Evolutionary conservation across 2,113 vertebrate genomes (phyloP).

Genomic region (Cinclus mexicanus): DNA sequence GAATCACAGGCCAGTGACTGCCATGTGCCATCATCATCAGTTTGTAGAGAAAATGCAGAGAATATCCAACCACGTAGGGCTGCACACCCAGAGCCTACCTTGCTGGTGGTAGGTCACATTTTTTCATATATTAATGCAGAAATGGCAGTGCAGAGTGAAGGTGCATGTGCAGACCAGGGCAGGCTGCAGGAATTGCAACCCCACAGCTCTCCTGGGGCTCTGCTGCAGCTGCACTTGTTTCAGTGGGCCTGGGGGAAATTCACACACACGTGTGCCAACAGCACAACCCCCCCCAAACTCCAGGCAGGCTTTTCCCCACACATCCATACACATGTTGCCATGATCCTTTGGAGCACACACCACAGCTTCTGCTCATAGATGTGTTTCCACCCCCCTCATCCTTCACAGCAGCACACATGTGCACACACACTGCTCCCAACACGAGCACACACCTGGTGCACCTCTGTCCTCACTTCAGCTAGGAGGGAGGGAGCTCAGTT

Average conservation of each 20-base stretch:
- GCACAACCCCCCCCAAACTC: neutral
- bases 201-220: neutral
- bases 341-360: neutral
- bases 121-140: neutral
- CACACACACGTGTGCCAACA: neutral
- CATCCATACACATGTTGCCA: neutral
- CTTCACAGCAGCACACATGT: neutral
- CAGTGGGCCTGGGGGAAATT: neutral
- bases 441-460: neutral
- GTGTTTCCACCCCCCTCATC: neutral
- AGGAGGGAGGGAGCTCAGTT: neutral
- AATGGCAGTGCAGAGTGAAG: neutral
- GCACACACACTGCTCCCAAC: neutral
- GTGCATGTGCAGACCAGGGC: neutral
- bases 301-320: neutral
- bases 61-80: rapidly evolving
- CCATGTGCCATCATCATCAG: neutral
- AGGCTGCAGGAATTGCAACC: neutral
- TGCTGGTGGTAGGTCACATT: neutral
- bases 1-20: neutral
- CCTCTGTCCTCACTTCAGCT: neutral
- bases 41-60: neutral
- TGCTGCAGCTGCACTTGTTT: rapidly evolving
- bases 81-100: neutral
- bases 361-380: neutral